Conservation (phyloP, 2,797 vertebrate species). For the Sphenopsis melanotis region DNA sequence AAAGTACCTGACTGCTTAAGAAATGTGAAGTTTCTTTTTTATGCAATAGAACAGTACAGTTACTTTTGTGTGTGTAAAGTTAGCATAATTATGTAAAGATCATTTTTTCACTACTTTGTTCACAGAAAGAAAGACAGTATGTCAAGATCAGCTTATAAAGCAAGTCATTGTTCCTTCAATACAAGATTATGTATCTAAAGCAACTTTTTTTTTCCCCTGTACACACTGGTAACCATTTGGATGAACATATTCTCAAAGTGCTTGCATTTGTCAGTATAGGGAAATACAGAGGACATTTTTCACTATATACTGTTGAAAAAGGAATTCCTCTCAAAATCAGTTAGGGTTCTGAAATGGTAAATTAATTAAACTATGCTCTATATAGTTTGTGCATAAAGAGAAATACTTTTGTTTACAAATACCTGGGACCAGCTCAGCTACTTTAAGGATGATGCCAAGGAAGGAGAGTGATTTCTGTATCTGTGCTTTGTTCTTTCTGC, state of each 20-base stretch:
- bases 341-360: neutral
- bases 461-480: neutral
- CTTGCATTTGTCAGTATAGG: neutral
- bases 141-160: neutral
- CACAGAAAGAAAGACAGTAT: neutral
- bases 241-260: neutral
- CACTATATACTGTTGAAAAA: neutral
- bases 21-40: neutral
- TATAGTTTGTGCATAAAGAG: neutral
- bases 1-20: neutral
- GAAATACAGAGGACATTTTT: neutral
- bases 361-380: neutral
- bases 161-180: neutral
- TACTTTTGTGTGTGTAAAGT: neutral
- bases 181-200: neutral
- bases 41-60: neutral
- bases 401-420: neutral
- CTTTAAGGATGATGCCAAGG: neutral
- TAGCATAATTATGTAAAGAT: conserved; percentile 1
- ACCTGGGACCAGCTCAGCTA: neutral
- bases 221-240: neutral
- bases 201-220: neutral
- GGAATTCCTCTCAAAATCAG: neutral
- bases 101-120: neutral
- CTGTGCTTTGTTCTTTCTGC: neutral